Evolutionary conservation across 2,888 invertebrate genomes (phyloP).

Genomic region (Sarcophaga caerulescens): DNA sequence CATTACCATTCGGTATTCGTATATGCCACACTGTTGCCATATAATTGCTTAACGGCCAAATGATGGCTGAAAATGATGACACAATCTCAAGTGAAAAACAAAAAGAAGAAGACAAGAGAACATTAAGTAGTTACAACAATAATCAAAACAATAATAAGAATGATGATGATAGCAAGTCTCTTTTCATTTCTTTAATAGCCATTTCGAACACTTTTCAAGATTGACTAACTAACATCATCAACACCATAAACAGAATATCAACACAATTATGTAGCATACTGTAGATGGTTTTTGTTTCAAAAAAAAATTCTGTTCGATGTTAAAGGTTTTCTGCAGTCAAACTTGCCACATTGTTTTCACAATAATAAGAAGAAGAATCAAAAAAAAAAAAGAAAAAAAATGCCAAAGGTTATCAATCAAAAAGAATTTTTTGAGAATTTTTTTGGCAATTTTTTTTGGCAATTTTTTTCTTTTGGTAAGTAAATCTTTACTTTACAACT

Average conservation of each 20-base stretch:
- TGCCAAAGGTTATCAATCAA: conserved; percentile 66
- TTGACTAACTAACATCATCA: neutral
- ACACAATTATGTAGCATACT: conserved; percentile 14
- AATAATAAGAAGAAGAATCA: neutral
- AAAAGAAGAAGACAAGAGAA: conserved; percentile 1
- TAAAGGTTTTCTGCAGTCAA: conserved; percentile 3
- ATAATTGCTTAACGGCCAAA: conserved; percentile 14
- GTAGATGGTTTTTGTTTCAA: neutral
- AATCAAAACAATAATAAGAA: conserved; percentile 17
- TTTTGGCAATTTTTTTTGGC: conserved; percentile 33
- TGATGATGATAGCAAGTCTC: conserved; percentile 27
- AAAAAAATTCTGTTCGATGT: conserved; percentile 12
- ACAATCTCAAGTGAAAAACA: neutral
- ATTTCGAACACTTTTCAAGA: neutral
- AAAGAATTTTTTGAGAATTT: conserved; percentile 29
- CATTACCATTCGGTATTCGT: conserved; percentile 59
- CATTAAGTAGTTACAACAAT: conserved; percentile 18
- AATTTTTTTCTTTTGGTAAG: neutral
- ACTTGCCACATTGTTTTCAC: conserved; percentile 2
- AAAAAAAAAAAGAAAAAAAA: conserved; percentile 31
- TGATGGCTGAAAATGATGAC: conserved; percentile 10
- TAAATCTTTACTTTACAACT: conserved; percentile 58
- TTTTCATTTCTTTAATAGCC: neutral
- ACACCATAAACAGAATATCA: neutral
- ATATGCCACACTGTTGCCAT: conserved; percentile 18